Conservation (phyloP, 2,113 vertebrate genomes). For the Gila orcuttii region DNA sequence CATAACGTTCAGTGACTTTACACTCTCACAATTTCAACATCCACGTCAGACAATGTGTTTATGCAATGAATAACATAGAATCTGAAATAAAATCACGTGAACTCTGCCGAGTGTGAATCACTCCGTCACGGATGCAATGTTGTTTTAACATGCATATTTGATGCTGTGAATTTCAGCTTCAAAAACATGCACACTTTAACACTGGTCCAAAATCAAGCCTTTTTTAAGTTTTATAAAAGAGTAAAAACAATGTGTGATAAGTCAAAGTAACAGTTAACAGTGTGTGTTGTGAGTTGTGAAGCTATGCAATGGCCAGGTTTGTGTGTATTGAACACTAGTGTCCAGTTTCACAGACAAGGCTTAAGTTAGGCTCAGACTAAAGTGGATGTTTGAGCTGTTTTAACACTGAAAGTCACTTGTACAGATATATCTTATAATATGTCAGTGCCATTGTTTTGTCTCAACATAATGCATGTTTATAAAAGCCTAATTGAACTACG, state of each 20-base stretch:
- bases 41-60: background rate
- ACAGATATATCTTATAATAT: too few species aligned
- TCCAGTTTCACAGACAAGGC: too few species aligned
- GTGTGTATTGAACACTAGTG: background rate
- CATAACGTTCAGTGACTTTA: background rate
- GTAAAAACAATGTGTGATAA: background rate
- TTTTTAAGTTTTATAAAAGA: background rate
- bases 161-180: background rate
- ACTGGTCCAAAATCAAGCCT: background rate
- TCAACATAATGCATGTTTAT: too few species aligned
- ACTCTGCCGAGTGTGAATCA: background rate
- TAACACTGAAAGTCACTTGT: too few species aligned
- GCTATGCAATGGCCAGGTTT: background rate
- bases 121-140: background rate
- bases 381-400: too few species aligned
- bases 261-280: background rate
- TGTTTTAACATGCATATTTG: background rate
- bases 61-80: background rate
- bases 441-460: too few species aligned
- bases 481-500: too few species aligned
- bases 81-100: background rate
- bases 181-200: background rate
- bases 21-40: conserved; percentile 7
- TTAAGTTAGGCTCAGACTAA: too few species aligned
- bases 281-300: background rate